These are phyloP conservation scores for Onchidella celtica DNA, from an alignment of 2,888 invertebrate genomes.

Conservation along the genomic window DNA sequence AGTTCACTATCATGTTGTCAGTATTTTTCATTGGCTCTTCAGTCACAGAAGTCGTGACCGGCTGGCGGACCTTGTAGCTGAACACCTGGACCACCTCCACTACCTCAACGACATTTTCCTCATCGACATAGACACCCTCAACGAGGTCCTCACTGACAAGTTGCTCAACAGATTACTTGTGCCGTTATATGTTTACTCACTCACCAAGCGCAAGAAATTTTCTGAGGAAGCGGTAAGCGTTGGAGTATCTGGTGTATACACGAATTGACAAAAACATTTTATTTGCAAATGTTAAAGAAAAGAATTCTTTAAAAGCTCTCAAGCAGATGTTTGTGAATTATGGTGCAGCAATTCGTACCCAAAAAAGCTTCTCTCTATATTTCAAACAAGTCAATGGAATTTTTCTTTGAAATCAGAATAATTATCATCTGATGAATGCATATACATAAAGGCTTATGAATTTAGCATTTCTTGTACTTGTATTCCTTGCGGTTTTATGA, in stretches of 20 bases:
- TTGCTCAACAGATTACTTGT: constrained; percentile 94
- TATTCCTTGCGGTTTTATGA: no score
- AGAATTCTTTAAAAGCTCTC: background rate
- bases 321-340: background rate
- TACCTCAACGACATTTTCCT: constrained; percentile 98
- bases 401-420: background rate
- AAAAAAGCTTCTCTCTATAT: background rate
- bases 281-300: background rate
- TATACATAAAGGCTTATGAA: no score
- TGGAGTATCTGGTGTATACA: no score
- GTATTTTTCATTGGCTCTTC: no score
- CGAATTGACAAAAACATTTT: background rate
- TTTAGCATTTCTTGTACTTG: no score
- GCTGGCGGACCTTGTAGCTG: constrained; percentile 95
- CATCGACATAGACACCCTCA: constrained; percentile 93
- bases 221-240: constrained; percentile 64
- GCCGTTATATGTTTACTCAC: constrained; percentile 95
- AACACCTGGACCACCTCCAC: constrained; percentile 97
- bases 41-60: constrained; percentile 95
- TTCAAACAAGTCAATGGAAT: background rate
- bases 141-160: constrained; percentile 94
- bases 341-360: background rate
- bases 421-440: background rate
- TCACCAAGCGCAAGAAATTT: constrained; percentile 84
- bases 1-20: no score